Evolutionary conservation across 2,888 invertebrate species (phyloP).

Genomic region (Patella depressa): DNA sequence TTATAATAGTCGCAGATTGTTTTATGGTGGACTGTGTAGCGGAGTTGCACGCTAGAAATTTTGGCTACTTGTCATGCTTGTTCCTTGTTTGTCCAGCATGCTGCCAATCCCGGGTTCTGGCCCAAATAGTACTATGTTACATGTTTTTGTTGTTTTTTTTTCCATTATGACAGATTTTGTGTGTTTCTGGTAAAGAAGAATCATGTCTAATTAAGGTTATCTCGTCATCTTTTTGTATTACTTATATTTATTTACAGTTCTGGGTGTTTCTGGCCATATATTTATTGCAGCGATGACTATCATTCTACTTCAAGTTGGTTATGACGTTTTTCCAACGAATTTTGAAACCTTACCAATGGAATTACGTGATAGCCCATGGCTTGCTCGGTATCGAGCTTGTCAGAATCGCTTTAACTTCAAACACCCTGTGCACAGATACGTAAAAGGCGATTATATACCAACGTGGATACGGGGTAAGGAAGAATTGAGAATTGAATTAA

Average conservation of each 20-base stretch:
- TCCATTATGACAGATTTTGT: too few relatives aligned
- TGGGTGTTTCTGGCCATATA: conserved; percentile 43
- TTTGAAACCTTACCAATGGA: conserved; percentile 55
- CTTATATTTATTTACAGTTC: conserved; percentile 35
- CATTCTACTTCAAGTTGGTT: conserved; percentile 40
- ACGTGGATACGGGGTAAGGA: conserved; percentile 18
- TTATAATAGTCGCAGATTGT: too few relatives aligned
- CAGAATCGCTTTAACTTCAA: conserved; percentile 38
- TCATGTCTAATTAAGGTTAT: too few relatives aligned
- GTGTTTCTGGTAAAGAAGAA: too few relatives aligned
- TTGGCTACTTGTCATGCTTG: too few relatives aligned
- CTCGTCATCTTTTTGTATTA: too few relatives aligned
- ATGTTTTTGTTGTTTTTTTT: too few relatives aligned
- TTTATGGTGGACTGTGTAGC: too few relatives aligned
- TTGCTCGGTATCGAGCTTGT: conserved; percentile 49
- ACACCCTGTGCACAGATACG: conserved; percentile 34
- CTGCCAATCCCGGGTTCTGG: too few relatives aligned
- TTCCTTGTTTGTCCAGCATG: too few relatives aligned
- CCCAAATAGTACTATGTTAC: too few relatives aligned
- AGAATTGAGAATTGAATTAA: conserved; percentile 42
- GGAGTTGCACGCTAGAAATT: too few relatives aligned
- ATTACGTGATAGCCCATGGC: conserved; percentile 48
- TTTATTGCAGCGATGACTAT: conserved; percentile 39
- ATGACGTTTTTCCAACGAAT: conserved; percentile 52
- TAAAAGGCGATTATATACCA: conserved; percentile 10